These are phyloP conservation scores for Gallinago stenura DNA, from an alignment of 2,797 vertebrate genomes.

Conservation along the genomic window DNA sequence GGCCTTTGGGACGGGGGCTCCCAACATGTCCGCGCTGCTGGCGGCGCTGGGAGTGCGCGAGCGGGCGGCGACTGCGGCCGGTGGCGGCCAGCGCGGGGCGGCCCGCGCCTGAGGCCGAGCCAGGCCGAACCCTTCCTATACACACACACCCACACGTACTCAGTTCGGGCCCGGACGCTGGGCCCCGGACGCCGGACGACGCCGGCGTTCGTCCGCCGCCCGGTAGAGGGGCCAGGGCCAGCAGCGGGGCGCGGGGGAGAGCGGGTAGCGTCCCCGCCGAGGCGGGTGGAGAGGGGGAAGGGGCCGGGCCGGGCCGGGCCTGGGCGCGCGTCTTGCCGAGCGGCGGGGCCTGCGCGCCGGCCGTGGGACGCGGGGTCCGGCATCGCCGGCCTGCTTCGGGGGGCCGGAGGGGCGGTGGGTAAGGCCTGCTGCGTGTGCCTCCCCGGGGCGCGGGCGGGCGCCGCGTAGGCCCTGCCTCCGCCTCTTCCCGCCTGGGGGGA, in stretches of 20 bases:
- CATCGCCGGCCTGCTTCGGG: not conserved
- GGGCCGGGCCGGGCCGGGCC: not conserved
- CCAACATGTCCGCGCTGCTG: slow-evolving; percentile 64
- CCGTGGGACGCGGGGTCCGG: not conserved
- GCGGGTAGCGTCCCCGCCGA: not conserved
- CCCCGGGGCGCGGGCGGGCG: not conserved
- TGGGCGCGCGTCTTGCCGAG: not conserved
- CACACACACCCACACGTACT: not conserved
- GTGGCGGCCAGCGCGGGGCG: not conserved
- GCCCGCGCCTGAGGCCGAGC: not conserved
- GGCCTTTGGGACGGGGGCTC: slow-evolving; percentile 41
- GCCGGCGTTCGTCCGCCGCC: not conserved
- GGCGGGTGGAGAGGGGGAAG: not conserved
- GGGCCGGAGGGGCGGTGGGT: not conserved
- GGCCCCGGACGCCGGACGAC: not conserved
- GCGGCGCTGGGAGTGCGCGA: slow-evolving; percentile 27
- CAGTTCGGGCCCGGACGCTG: not conserved
- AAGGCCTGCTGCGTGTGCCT: not conserved
- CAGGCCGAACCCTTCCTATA: not conserved
- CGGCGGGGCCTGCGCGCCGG: not conserved
- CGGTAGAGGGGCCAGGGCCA: not conserved
- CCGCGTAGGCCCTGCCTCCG: not conserved
- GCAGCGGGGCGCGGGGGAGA: not conserved
- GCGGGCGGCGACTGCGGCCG: not conserved
- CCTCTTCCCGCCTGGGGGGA: not conserved